Percentiles rank a stretch among this genome's conserved stretches.
These are phyloP conservation scores for Siphamia tubifer DNA, from an alignment of 2,113 vertebrate species.

Conservation along the genomic window DNA sequence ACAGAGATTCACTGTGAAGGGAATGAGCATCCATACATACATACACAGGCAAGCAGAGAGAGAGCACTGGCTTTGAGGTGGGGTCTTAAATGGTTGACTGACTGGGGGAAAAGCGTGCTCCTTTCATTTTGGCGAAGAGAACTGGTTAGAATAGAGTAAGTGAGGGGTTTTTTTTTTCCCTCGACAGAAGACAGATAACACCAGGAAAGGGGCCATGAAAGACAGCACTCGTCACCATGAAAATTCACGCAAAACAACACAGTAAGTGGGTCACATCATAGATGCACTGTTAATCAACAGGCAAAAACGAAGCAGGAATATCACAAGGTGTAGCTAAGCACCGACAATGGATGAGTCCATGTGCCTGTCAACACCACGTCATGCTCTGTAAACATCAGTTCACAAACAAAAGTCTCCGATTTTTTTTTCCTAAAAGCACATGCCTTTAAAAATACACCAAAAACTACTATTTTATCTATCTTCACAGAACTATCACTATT, in stretches of 20 bases:
- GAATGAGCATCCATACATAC: neutral
- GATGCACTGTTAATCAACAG: no score
- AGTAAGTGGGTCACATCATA: neutral
- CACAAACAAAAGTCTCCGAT: conserved; percentile 14
- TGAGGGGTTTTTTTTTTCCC: neutral
- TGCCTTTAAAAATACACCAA: no score
- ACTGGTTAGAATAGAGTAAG: neutral
- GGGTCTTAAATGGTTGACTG: conserved; percentile 14
- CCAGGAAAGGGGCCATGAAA: neutral
- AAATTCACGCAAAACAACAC: neutral
- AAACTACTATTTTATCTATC: neutral
- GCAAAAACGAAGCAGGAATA: no score
- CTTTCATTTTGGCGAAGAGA: neutral
- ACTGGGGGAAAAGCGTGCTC: neutral
- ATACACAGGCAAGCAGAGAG: neutral
- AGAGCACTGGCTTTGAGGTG: conserved; percentile 12
- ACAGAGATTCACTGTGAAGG: conserved; percentile 34
- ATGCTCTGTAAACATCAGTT: no score
- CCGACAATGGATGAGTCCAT: no score
- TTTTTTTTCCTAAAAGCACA: no score
- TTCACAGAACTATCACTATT: neutral
- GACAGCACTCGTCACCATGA: no score
- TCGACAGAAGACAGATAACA: neutral
- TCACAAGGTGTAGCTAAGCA: no score
- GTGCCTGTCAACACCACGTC: no score